Conservation (phyloP, 2,888 invertebrate species). For the Andrena dorsata region DNA sequence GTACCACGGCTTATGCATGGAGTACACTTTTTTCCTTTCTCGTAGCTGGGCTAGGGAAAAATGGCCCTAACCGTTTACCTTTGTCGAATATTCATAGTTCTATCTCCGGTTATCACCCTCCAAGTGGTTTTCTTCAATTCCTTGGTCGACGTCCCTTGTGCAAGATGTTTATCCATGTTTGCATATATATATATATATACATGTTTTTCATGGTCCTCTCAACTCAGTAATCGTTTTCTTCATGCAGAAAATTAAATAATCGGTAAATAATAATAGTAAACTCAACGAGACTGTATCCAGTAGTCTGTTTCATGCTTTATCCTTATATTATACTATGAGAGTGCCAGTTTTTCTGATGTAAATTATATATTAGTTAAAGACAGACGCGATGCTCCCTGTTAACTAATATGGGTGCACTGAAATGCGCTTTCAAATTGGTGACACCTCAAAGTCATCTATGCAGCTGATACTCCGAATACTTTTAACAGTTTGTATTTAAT, state of each 20-base stretch:
- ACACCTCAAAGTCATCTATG: too few relatives aligned
- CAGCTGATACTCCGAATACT: background rate
- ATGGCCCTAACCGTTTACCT: conserved; percentile 54
- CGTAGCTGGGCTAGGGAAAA: conserved; percentile 62
- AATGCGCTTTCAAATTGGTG: background rate
- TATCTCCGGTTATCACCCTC: background rate
- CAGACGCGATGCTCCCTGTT: too few relatives aligned
- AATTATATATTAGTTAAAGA: background rate
- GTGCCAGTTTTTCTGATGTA: background rate
- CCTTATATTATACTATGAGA: background rate
- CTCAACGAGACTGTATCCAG: background rate
- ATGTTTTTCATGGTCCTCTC: too few relatives aligned
- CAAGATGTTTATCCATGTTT: background rate
- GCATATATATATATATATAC: too few relatives aligned
- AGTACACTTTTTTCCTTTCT: conserved; percentile 82
- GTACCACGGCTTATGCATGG: conserved; percentile 89
- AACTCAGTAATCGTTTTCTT: background rate
- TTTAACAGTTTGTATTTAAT: background rate
- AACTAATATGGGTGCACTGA: background rate
- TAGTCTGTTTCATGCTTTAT: background rate
- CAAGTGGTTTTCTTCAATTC: background rate
- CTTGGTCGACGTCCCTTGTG: background rate
- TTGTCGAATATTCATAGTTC: background rate
- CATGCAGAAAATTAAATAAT: background rate
- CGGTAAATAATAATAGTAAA: background rate